Evolutionary conservation across 1,140 invertebrate genomes (phyloP), one percentile per base, ranked within the genome.

Genomic region (Acromyrmex heyeri): DNA sequence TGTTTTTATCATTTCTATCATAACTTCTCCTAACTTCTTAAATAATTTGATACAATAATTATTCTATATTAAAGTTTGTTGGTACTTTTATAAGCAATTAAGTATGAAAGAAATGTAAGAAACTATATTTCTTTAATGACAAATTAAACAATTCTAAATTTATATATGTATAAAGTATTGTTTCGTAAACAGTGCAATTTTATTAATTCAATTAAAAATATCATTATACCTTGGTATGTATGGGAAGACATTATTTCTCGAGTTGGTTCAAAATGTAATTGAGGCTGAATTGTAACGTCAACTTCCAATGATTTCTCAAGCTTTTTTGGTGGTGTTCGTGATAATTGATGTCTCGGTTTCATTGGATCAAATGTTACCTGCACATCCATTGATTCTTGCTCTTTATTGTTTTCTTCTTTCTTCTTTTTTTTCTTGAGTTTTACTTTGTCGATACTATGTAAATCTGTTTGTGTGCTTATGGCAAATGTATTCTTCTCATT

Each of bases 331-430:
- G 91, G 90, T 34, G 89, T 93, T 59, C 93, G 87, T 53, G 79
- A 27, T 34, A 94, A 64, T 65, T 93, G 88, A 53, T 53, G 78
- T 70, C 76, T 90, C 1, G 93, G 92, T 64, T 90, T 85, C 92
- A 94, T 93, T 24, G 92, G 93, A 79, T 94, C 79, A 76, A 89
- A 88, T 34, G 12, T 18, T 55, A 59, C 30, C 67, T 85, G 30
- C 27, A 78, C 38, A 8, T 21, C 14, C 0, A 1, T 24, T 10
- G 2, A 72, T n/a, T 72, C 44, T 30, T 18, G 69, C 6, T 53
- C 8, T 4, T 30, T 27, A 70, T 18, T 6, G 7, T 65, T 21
- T 10, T 34, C n/a, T 67, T 14, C 10, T 24, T 44, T 34, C 6
- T 69, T n/a, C 4, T 34, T 16, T 21, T 27, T 18, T 18, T 12